These are phyloP conservation scores for Coenobita brevimanus DNA, from an alignment of 1,140 invertebrate species.

Conservation along the genomic window DNA sequence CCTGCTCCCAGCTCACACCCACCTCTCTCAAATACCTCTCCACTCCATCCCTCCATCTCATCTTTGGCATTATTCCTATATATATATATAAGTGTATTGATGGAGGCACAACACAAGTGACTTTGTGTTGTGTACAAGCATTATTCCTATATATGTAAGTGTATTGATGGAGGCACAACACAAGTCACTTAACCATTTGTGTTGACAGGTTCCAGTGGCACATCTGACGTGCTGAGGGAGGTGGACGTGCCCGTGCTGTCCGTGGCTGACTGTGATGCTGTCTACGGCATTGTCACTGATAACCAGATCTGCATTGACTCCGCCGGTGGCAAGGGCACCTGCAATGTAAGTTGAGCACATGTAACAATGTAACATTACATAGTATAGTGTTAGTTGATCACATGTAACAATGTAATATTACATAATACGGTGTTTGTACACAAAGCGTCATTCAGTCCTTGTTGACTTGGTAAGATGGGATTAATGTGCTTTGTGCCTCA, in stretches of 20 bases:
- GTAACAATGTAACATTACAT: background rate
- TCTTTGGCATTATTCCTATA: no score
- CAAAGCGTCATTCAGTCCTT: background rate
- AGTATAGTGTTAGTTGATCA: no score
- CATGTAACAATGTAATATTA: no score
- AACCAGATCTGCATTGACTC: conserved; percentile 44
- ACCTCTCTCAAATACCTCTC: no score
- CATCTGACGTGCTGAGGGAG: conserved; percentile 19
- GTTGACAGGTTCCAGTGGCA: background rate
- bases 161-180: no score
- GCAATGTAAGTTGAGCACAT: conserved; percentile 44
- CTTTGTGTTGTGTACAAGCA: no score
- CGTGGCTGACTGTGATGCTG: conserved; percentile 35
- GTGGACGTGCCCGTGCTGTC: conserved; percentile 39
- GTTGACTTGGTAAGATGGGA: background rate
- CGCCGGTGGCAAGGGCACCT: conserved; percentile 50
- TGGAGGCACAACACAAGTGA: no score
- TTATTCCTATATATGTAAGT: no score
- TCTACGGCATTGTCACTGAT: conserved; percentile 41
- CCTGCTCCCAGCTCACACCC: no score
- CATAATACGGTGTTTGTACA: no score
- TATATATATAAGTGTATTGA: no score
- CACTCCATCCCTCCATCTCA: no score
- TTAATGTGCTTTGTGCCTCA: background rate
- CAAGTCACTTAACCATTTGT: background rate